These are phyloP conservation scores for Chrysolina oricalcia DNA, from an alignment of 2,888 invertebrate genomes.

Conservation along the genomic window DNA sequence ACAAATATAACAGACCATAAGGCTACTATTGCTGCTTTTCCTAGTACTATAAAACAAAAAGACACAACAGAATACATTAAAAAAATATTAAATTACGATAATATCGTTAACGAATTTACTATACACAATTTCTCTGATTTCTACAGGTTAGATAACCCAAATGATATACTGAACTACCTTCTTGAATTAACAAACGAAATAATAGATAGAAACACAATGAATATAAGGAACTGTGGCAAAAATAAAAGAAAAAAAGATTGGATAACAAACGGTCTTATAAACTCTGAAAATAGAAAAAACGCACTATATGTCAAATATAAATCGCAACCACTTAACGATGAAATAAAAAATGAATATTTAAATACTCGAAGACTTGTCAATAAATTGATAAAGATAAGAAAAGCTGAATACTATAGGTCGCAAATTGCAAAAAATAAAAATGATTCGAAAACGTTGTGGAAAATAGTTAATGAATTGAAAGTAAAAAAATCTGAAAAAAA, in stretches of 20 bases:
- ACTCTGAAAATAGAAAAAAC: background rate
- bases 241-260: conserved; percentile 3
- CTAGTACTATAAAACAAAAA: background rate
- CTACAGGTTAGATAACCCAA: background rate
- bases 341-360: conserved; percentile 3
- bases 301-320: background rate
- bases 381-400: conserved; percentile 1
- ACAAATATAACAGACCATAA: conserved; percentile 31
- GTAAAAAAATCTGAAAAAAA: background rate
- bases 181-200: background rate
- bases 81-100: conserved; percentile 1
- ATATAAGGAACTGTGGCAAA: background rate
- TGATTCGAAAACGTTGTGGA: background rate
- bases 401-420: background rate
- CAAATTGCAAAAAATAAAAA: background rate
- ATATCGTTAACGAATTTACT: conserved; percentile 2
- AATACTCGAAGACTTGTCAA: background rate
- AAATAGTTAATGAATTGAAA: background rate
- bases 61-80: background rate
- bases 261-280: conserved; percentile 8
- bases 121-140: background rate
- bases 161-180: background rate
- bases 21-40: conserved; percentile 17
- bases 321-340: conserved; percentile 5
- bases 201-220: background rate